These are phyloP conservation scores for Adrianichthys oophorus DNA, from an alignment of 2,797 vertebrate species.

Conservation along the genomic window DNA sequence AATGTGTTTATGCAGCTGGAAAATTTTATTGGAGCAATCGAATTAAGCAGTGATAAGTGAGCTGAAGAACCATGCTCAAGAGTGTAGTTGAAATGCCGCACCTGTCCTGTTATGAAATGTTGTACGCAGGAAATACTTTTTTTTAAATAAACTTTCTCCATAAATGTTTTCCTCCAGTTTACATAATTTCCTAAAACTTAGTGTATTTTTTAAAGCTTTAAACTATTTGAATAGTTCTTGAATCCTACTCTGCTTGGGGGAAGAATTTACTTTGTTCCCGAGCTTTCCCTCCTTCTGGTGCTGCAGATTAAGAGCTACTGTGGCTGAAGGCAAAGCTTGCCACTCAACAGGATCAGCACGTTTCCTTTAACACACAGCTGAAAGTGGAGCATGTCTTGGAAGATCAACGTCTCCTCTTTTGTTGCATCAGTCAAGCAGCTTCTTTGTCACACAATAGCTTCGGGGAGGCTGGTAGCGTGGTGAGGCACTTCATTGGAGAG, in stretches of 20 bases:
- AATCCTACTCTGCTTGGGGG: conserved; percentile 40
- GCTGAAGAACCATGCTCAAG: conserved; percentile 64
- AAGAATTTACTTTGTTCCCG: conserved; percentile 51
- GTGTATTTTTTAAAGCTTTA: conserved; percentile 32
- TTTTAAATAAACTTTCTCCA: conserved; percentile 16
- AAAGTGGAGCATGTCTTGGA: conserved; percentile 63
- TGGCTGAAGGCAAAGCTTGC: conserved; percentile 59
- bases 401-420: conserved; percentile 76
- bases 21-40: conserved; percentile 81
- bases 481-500: conserved; percentile 61
- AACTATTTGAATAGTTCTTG: conserved; percentile 34
- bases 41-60: conserved; percentile 78
- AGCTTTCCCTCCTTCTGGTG: conserved; percentile 44
- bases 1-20: conserved; percentile 85
- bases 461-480: conserved; percentile 54
- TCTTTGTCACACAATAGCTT: conserved; percentile 67
- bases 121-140: conserved; percentile 21
- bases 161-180: conserved; percentile 30
- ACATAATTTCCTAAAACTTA: conserved; percentile 19
- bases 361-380: conserved; percentile 65
- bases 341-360: conserved; percentile 70
- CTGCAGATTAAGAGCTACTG: conserved; percentile 64
- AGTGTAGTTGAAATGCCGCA: conserved; percentile 63
- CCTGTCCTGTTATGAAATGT: conserved; percentile 50
- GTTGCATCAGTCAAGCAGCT: conserved; percentile 73